Conservation (phyloP, 1,140 invertebrate species). For the Drosophila bipectinata region DNA sequence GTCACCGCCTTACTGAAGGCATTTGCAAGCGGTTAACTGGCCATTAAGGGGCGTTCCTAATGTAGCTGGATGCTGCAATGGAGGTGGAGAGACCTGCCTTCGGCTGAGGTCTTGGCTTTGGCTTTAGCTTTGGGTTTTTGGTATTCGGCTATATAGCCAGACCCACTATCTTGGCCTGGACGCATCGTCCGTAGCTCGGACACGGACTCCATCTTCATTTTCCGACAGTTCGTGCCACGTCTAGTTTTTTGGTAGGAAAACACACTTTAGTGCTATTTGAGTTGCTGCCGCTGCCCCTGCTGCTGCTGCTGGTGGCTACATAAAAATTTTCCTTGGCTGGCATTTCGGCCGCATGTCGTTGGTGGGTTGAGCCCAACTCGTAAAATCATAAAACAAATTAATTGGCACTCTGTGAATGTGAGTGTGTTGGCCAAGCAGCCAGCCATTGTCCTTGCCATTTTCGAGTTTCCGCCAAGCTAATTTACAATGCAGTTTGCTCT, state of each 20-base stretch:
- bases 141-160: not conserved
- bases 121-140: not conserved
- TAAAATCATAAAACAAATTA: slow-evolving; percentile 82
- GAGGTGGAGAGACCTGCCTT: slow-evolving; percentile 51
- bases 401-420: slow-evolving; percentile 50
- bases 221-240: slow-evolving; percentile 52
- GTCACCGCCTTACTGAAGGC: slow-evolving; percentile 41
- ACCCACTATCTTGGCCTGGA: slow-evolving; percentile 5
- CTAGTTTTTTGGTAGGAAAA: slow-evolving; percentile 36
- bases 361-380: slow-evolving; percentile 58
- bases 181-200: slow-evolving; percentile 11
- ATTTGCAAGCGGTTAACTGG: slow-evolving; percentile 79
- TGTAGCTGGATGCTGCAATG: slow-evolving; percentile 55
- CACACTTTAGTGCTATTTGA: slow-evolving; percentile 73
- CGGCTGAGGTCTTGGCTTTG: slow-evolving; percentile 18
- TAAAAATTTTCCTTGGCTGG: slow-evolving; percentile 62
- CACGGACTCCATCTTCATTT: slow-evolving; percentile 41
- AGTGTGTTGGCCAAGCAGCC: slow-evolving; percentile 17
- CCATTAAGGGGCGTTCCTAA: slow-evolving; percentile 81
- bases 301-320: slow-evolving; percentile 52
- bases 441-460: slow-evolving; percentile 52
- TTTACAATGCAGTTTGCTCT: slow-evolving; percentile 43
- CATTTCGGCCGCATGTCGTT: slow-evolving; percentile 44
- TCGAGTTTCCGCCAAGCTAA: slow-evolving; percentile 52
- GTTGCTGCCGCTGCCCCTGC: slow-evolving; percentile 41